These are phyloP conservation scores for Peromyscus aztecus DNA, from an alignment of 2,797 vertebrate genomes.

Conservation along the genomic window DNA sequence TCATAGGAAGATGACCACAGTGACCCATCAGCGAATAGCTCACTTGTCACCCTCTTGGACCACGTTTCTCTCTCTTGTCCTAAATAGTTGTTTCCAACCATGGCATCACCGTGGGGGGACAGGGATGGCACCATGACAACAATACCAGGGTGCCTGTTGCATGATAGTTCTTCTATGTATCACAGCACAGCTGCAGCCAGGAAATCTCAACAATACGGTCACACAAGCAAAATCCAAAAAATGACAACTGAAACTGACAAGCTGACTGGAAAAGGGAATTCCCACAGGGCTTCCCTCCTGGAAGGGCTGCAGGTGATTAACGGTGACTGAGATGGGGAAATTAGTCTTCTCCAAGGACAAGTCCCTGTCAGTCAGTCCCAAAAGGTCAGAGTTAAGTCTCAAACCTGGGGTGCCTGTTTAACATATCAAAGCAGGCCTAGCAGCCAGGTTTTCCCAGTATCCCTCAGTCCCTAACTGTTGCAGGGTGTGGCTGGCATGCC, in stretches of 20 bases:
- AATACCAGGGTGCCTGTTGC: background rate
- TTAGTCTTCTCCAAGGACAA: background rate
- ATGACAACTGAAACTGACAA: background rate
- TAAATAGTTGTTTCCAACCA: background rate
- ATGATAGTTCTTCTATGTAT: background rate
- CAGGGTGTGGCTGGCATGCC: background rate
- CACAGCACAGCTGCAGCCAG: background rate
- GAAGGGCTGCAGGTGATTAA: background rate
- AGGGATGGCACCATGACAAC: background rate
- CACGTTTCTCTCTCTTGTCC: background rate
- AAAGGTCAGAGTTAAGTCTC: background rate
- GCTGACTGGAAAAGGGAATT: background rate
- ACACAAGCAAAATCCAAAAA: background rate
- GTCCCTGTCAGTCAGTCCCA: background rate
- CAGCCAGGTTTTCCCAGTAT: background rate
- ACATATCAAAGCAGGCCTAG: background rate
- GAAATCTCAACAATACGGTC: background rate
- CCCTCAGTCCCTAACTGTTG: background rate
- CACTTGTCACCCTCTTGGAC: background rate
- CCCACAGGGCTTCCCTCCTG: background rate
- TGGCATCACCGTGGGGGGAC: background rate
- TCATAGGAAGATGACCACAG: background rate
- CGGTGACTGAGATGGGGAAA: too few relatives aligned
- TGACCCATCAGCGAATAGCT: fast-evolving
- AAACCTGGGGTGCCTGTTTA: background rate